Conservation (phyloP, 2,888 invertebrate genomes). For the Pandemis cinnamomeana region DNA sequence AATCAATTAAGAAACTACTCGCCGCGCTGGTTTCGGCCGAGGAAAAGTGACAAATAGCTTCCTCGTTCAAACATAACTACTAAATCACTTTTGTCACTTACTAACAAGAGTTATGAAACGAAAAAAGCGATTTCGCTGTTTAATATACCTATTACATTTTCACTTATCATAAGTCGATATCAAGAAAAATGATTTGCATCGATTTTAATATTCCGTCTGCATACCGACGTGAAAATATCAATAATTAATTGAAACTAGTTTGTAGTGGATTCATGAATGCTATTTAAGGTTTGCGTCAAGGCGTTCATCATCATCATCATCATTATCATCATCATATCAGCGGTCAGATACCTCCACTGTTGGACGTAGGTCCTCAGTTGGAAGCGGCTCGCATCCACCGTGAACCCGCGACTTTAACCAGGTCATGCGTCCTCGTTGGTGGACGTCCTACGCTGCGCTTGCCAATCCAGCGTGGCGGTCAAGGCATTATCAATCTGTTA, state of each 20-base stretch:
- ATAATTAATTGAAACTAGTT: not conserved
- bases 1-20: too few species aligned
- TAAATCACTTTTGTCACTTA: not conserved
- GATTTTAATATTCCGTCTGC: not conserved
- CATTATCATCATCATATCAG: too few species aligned
- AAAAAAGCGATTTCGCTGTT: not conserved
- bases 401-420: too few species aligned
- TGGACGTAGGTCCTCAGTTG: too few species aligned
- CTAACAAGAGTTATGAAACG: not conserved
- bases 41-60: not conserved
- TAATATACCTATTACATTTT: not conserved
- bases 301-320: too few species aligned
- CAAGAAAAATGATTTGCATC: not conserved
- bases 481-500: too few species aligned
- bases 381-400: too few species aligned
- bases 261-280: not conserved
- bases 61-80: not conserved
- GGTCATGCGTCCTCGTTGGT: too few species aligned
- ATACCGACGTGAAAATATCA: not conserved
- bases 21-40: not conserved
- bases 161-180: not conserved
- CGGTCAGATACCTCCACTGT: too few species aligned
- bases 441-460: too few species aligned
- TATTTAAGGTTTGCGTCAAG: not conserved
- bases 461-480: too few species aligned